Base-by-base conservation (phyloP, 2,113 vertebrate species). In the Cathartes aura region DNA sequence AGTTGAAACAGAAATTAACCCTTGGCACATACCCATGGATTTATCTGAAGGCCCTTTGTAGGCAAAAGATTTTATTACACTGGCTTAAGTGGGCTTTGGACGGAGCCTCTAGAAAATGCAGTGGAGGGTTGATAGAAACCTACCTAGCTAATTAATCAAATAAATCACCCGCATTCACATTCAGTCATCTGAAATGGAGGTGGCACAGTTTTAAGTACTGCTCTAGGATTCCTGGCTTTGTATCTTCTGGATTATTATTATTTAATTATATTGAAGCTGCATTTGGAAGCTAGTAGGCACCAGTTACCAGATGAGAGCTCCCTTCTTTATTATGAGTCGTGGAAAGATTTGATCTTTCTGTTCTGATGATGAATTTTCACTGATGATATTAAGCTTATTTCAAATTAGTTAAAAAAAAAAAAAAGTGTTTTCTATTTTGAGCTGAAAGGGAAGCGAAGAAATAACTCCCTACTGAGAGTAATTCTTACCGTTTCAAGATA, bases 401-500 rank as follows among this genome's bases (percentile, higher is more conserved):
- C 91, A 85, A 89, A 93, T 87, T 91, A 91, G 90, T 82, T 58
- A 70, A 75, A 43, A n/a, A 36, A 38, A 40, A 40, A 68, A 72
- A 89, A 6, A 73, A 62, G 47, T 85, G 81, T 68, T 95, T 93
- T 91, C 70, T 96, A 52, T 91, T 96, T 95, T 70, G 64, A 96
- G 62, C 87, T 82, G 91, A 81, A 67, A 91, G 70, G 26, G 88
- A 95, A 95, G 71, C 0, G 0, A 87, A 97, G 90, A 94, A 97
- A 64, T 90, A 96, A 94, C 92, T 95, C 92, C 93, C 95, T 78
- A 96, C 96, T 92, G 96, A 94, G 94, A 94, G 87, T 93, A 96
- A 97, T 97, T 94, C 96, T 95, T 95, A 90, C 83, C 90, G 3
- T 95, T 95, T 92, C 90, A 56, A 95, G 95, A 87, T 89, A 29